Base-by-base conservation (phyloP, 2,113 vertebrate species). In the Corythoichthys haematopterus region DNA sequence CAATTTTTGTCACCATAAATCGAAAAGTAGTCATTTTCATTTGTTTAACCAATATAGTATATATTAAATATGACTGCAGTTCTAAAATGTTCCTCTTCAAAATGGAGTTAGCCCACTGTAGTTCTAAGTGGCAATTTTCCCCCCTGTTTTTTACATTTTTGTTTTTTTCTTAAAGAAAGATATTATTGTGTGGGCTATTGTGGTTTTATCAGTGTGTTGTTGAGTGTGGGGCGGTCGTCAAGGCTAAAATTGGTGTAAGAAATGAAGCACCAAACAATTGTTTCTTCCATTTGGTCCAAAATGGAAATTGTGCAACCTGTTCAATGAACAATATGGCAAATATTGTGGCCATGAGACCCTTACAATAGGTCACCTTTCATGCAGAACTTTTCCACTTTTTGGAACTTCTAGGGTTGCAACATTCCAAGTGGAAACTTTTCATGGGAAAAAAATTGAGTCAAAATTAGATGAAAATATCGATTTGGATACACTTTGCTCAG, bases 281-380 rank as follows among this genome's bases (percentile, higher is more conserved):
- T 72, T 57, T 77, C 71, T 84, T 81, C 85, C 87, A 88, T 88
- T 86, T 71, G 66, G 37, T 81, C 38, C 73, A 12, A 82, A 89
- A 89, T 85, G 84, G 85, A 87, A 87, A 83, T 88, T 90, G 87
- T 89, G 87, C 87, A 89, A 88, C 84, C 84, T 85, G 85, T 87
- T 87, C 87, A 87, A 46, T 5, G 5, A 62, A 62, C 40, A 20
- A 28, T 12, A 62, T 46, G 60, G 60, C 60, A 46, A 62, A 46
- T 13, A 62, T 45, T 28, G 53, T 86, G 59, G 28, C 59, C 13
- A 11, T 61, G 6, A 2, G 9, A 20, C 37, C 58, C 6, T 59
- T 8, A 16, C 20, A 28, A 28, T 28, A 28, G 57, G 12, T 48
- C n/a, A 53, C 48, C 16, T 11, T 5, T 33, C 7, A 52, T 20